Conservation (phyloP, 1,140 invertebrate species). For the Phortica variegata region DNA sequence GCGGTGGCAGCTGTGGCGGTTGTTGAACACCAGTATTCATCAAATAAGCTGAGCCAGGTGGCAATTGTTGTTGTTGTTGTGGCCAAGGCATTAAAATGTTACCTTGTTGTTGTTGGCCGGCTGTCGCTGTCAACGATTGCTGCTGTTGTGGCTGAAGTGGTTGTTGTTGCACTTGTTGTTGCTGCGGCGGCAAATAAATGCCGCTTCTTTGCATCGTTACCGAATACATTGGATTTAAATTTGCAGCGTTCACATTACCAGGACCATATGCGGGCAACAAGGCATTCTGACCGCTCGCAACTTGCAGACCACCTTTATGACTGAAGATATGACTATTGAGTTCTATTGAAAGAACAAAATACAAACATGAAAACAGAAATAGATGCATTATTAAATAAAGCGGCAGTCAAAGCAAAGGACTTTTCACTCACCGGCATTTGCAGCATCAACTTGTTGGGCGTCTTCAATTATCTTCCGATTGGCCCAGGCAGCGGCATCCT, state of each 20-base stretch:
- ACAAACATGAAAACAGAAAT: no score
- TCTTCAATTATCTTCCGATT: conserved; percentile 46
- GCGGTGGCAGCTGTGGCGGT: conserved; percentile 5
- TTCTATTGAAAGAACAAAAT: no score
- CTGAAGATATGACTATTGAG: conserved; percentile 65
- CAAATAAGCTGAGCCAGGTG: conserved; percentile 20
- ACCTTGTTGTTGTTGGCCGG: conserved; percentile 14
- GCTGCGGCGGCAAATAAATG: conserved; percentile 36
- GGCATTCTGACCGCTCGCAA: conserved; percentile 27
- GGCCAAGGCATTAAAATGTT: conserved; percentile 8
- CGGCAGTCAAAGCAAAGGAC: no score
- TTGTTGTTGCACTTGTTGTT: conserved; percentile 29
- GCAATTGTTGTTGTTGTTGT: conserved; percentile 12
- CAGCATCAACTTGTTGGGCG: no score
- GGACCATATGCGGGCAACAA: conserved; percentile 41
- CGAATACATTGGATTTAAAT: conserved; percentile 33
- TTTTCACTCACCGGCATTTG: conserved; percentile 26
- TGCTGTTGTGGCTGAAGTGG: conserved; percentile 14
- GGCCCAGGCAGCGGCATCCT: conserved; percentile 47
- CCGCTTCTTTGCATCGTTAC: conserved; percentile 38
- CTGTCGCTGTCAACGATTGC: conserved; percentile 20
- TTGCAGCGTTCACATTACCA: conserved; percentile 18
- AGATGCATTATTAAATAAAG: no score
- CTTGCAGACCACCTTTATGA: conserved; percentile 66
- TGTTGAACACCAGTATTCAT: conserved; percentile 1